Evolutionary conservation across 2,113 vertebrate genomes (phyloP), one percentile per base, ranked within the genome.

Genomic region (Prionailurus bengalensis): DNA sequence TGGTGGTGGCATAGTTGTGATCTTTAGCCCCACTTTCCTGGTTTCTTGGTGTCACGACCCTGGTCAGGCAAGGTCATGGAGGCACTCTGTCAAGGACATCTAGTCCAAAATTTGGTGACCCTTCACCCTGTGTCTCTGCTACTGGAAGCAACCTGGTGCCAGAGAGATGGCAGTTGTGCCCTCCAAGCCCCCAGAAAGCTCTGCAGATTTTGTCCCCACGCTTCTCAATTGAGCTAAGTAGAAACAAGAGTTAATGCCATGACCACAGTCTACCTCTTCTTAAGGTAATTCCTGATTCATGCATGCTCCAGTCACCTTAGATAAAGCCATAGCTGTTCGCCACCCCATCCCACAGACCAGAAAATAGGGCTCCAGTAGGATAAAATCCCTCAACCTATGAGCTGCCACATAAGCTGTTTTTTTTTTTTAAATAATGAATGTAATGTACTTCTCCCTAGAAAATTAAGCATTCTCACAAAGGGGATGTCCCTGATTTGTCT

Each of bases 171-270:
- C 21, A 88, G 83, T 16, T 73, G 16, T 14, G n/a, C 17, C 0
- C 27, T 55, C 13, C 17, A 1, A 21, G 42, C 17, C 51, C 33
- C 66, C 39, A 74, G 79, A 33, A 45, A 19, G 7, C 4, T 12
- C 12, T 5, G 74, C n/a, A 45, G 4, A 66, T 83, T 21, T 83
- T 42, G 74, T 45, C 45, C 21, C 10, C 31, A 66, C 55, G 7
- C 19, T 8, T 65, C 79, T 76, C 4, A 71, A 21, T 71, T 71
- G 68, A 71, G 17, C 68, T 71, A 71, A 71, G 45, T 42, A 10
- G 68, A 14, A 61, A 33, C 8, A 53, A 19, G 3, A 66, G 21
- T 76, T 66, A 16, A 36, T 19, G 3, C 15, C 7, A 33, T 0
- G 19, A 27, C 7, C 36, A 39, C 17, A 82, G 29, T 33, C 85